Conservation (phyloP, 2,797 vertebrate genomes). For the Emys orbicularis region DNA sequence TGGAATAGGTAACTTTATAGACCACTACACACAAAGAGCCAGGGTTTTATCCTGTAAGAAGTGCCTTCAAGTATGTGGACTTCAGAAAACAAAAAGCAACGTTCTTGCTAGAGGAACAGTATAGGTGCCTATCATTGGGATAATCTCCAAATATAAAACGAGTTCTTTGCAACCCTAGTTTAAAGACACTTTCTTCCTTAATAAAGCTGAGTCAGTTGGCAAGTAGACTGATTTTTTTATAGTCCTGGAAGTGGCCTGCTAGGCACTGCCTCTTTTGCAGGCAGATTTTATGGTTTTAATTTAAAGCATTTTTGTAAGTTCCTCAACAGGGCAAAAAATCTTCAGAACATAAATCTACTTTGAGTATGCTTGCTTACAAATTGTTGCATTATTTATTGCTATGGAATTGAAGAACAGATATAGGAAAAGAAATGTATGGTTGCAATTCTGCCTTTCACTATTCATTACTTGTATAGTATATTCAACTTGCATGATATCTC, state of each 20-base stretch:
- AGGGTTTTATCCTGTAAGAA: neutral
- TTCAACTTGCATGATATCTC: neutral
- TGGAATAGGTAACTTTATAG: slow-evolving; percentile 12
- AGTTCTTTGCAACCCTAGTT: neutral
- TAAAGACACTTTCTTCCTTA: neutral
- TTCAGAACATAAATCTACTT: neutral
- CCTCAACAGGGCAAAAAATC: neutral
- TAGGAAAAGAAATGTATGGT: neutral
- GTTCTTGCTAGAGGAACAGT: neutral
- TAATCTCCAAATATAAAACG: neutral
- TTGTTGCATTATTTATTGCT: neutral
- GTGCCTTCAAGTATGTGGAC: neutral
- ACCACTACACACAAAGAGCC: neutral
- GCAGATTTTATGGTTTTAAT: slow-evolving; percentile 22
- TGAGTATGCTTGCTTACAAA: neutral
- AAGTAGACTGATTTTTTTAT: neutral
- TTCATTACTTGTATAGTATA: neutral
- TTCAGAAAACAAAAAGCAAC: neutral
- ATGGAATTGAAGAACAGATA: neutral
- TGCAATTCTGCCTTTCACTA: neutral
- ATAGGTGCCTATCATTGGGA: neutral
- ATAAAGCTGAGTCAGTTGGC: neutral
- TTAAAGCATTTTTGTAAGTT: slow-evolving; percentile 5
- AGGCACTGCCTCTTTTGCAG: neutral
- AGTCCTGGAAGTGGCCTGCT: neutral